Evolutionary conservation across 92 coral and sea anemone species (phyloP).

Genomic region (Zoanthus gigantus): DNA sequence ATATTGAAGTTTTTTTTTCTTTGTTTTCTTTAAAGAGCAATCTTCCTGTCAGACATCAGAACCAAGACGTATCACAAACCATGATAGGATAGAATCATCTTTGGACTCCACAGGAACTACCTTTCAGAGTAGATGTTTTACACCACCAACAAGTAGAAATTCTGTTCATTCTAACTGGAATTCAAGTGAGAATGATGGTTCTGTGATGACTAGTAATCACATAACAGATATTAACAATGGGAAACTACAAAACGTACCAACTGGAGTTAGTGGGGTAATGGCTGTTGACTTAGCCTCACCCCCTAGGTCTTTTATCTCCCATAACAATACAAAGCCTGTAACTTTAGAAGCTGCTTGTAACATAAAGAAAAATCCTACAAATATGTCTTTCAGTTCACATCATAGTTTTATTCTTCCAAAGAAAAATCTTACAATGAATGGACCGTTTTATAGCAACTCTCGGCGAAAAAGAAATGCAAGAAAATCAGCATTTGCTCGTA

Average conservation of each 20-base stretch:
- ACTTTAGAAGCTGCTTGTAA: conserved; percentile 24
- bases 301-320: background rate
- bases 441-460: conserved; percentile 66
- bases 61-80: background rate
- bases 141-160: conserved; percentile 5
- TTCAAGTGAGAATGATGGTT: background rate
- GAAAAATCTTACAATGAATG: conserved; percentile 56
- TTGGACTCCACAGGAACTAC: conserved; percentile 3
- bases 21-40: conserved; percentile 26
- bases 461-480: conserved; percentile 81
- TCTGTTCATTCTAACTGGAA: conserved; percentile 7
- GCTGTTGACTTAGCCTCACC: background rate
- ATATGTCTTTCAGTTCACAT: conserved; percentile 31
- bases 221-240: background rate
- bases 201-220: background rate
- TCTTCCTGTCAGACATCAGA: background rate
- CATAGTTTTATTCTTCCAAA: conserved; percentile 64
- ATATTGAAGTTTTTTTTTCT: background rate
- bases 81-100: background rate
- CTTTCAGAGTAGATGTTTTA: background rate
- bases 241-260: background rate
- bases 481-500: conserved; percentile 82
- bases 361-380: background rate
- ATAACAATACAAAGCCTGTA: background rate
- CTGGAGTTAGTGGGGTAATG: background rate